A percentile compares a stretch with the other conserved stretches of the same genome.
These are phyloP conservation scores for Gnatocerus cornutus DNA, from an alignment of 2,888 invertebrate species.

Conservation along the genomic window DNA sequence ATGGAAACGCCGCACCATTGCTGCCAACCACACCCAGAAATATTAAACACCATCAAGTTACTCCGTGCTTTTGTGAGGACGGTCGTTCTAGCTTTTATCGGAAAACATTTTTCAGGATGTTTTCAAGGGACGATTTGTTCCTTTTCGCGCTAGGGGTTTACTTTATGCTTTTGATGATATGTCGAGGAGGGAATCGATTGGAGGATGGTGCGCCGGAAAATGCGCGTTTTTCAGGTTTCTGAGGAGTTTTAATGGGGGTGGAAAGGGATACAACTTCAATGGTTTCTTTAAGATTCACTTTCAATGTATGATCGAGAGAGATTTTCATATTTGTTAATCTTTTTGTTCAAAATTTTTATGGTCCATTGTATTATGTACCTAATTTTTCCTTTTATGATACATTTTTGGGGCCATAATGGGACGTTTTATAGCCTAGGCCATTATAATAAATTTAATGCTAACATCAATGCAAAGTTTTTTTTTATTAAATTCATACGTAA, in stretches of 20 bases:
- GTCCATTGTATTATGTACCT: no score
- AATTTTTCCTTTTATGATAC: no score
- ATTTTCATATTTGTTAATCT: no score
- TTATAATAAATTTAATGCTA: no score
- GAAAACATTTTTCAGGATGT: slow-evolving; percentile 42
- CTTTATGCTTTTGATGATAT: slow-evolving; percentile 33
- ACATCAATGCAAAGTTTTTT: no score
- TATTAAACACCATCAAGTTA: slow-evolving; percentile 60
- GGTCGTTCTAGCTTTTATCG: slow-evolving; percentile 35
- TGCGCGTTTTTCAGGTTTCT: slow-evolving; percentile 24
- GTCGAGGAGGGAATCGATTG: slow-evolving; percentile 16
- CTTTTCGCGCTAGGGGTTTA: slow-evolving; percentile 19
- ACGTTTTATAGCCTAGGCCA: no score
- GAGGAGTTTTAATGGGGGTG: not conserved
- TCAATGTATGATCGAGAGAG: no score
- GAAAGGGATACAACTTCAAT: no score
- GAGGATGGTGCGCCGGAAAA: slow-evolving; percentile 12
- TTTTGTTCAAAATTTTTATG: no score
- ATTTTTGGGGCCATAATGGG: no score
- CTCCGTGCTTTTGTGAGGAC: slow-evolving; percentile 36
- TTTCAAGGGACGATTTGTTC: slow-evolving; percentile 26
- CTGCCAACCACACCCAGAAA: slow-evolving; percentile 63
- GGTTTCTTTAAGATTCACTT: no score
- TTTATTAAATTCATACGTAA: no score
- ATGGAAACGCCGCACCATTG: slow-evolving; percentile 67